A percentile compares a stretch with the other conserved stretches of the same genome.
Conservation (phyloP, 2,888 invertebrate species). For the Podotricha telesiphe region DNA sequence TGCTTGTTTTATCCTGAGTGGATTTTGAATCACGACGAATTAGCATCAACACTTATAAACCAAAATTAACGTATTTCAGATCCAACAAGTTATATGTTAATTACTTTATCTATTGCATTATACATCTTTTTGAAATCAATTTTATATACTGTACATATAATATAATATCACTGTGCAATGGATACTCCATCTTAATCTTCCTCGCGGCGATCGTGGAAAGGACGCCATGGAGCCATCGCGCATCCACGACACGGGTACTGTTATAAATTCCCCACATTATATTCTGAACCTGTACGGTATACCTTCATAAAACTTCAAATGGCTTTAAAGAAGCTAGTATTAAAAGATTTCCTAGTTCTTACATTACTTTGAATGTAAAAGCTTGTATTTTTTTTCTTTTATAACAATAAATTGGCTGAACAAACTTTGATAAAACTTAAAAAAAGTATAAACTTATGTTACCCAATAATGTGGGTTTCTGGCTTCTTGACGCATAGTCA, state of each 20-base stretch:
- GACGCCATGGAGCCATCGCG: conserved; percentile 43
- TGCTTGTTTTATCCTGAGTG: no score
- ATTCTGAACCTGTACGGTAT: conserved; percentile 30
- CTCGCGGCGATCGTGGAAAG: conserved; percentile 49
- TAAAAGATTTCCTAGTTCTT: background rate
- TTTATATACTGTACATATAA: no score
- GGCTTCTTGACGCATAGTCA: no score
- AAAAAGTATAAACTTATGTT: no score
- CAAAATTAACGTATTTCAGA: no score
- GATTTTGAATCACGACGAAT: no score
- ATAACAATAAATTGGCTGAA: background rate
- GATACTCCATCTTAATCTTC: conserved; percentile 41
- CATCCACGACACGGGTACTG: conserved; percentile 46
- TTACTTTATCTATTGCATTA: no score
- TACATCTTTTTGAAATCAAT: no score
- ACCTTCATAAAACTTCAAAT: conserved; percentile 40
- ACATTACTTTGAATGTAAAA: background rate
- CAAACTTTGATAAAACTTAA: background rate
- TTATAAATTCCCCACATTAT: conserved; percentile 45
- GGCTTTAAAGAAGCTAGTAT: conserved; percentile 20
- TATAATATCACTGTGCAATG: conserved; percentile 32
- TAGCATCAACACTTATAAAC: no score
- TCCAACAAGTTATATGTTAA: no score
- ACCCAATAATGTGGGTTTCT: no score
- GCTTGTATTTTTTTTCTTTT: background rate